Conservation (phyloP, 1,140 invertebrate species). For the Drosophila burlai region DNA sequence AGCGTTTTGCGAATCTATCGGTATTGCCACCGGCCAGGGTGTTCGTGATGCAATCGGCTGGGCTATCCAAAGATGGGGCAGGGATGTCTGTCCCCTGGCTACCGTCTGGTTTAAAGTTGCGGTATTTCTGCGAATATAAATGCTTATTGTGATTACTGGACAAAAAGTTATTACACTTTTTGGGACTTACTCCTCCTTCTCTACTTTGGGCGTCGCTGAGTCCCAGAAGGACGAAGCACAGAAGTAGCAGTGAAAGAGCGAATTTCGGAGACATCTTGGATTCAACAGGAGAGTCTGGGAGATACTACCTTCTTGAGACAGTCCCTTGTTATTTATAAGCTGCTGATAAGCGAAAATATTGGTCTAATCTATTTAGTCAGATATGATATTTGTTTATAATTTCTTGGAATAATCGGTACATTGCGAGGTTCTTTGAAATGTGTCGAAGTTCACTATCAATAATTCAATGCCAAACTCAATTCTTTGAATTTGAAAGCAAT, state of each 20-base stretch:
- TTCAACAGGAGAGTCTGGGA: not conserved
- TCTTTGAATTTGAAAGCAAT: no score
- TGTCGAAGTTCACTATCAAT: not conserved
- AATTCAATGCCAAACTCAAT: not conserved
- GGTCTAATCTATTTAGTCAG: no score
- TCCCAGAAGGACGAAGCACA: conserved; percentile 6
- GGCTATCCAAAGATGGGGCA: not conserved
- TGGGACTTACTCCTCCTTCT: not conserved
- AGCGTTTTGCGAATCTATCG: not conserved
- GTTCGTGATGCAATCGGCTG: not conserved
- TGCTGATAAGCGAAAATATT: not conserved
- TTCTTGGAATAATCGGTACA: not conserved
- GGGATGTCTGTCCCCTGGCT: not conserved
- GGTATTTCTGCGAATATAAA: not conserved
- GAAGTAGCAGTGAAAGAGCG: not conserved
- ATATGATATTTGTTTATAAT: not conserved
- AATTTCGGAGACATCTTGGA: conserved; percentile 9
- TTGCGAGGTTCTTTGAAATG: not conserved
- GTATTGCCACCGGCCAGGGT: not conserved
- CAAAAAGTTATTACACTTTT: no score
- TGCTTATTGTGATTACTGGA: no score
- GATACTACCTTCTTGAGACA: not conserved
- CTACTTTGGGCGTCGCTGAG: not conserved
- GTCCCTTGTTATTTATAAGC: not conserved
- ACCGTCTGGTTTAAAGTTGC: not conserved